Conservation (phyloP, 37 sponge, comb jelly and placozoan species). For the Diacarnus erythraeanus region DNA sequence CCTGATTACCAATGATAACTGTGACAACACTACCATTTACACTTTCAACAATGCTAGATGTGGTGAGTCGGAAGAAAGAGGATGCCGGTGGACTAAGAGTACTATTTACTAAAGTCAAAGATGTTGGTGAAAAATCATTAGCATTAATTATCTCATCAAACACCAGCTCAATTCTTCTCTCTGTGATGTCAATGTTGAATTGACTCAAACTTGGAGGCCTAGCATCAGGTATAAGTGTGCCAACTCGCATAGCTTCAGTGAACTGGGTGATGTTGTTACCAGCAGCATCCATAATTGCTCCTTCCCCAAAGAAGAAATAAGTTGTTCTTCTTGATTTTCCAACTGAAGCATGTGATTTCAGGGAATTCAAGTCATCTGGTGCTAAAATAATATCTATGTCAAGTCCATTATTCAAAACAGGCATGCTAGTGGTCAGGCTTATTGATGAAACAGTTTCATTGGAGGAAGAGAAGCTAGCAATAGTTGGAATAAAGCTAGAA, state of each 20-base stretch:
- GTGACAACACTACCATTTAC: conserved; percentile 24
- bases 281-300: conserved; percentile 73
- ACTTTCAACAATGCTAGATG: conserved; percentile 43
- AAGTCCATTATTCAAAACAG: conserved; percentile 33
- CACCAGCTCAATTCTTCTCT: conserved; percentile 50
- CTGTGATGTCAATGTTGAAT: conserved; percentile 71
- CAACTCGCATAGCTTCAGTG: conserved; percentile 29
- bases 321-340: conserved; percentile 34
- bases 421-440: conserved; percentile 28
- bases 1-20: conserved; percentile 57
- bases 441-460: conserved; percentile 9
- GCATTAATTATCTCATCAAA: conserved; percentile 78
- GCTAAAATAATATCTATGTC: conserved; percentile 58
- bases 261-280: conserved; percentile 64
- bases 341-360: conserved; percentile 54
- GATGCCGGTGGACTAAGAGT: conserved; percentile 30
- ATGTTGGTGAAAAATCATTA: conserved; percentile 26
- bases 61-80: conserved; percentile 40
- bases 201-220: conserved; percentile 52
- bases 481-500: conserved; percentile 39
- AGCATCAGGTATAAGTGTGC: conserved; percentile 46
- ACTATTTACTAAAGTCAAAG: conserved; percentile 59
- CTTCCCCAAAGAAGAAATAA: conserved; percentile 45
- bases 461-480: conserved; percentile 50
- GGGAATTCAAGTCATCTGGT: conserved; percentile 50